Percentiles rank a stretch among this genome's conserved stretches.
These are phyloP conservation scores for Achatina immaculata DNA, from an alignment of 1,140 invertebrate species.

Conservation along the genomic window DNA sequence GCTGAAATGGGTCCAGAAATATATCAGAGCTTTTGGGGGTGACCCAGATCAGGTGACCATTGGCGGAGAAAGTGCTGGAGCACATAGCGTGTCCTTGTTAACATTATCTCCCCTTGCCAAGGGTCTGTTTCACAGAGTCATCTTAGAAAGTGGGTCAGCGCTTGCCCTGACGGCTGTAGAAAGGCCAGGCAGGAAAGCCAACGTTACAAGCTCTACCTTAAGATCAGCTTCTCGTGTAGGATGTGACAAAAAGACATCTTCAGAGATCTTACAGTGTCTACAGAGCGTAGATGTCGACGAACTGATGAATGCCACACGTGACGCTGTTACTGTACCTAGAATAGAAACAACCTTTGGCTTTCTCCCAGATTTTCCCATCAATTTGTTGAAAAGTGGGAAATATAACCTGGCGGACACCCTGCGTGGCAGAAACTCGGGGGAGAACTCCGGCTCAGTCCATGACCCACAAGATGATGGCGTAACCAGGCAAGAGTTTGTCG, in stretches of 20 bases:
- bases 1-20: slow-evolving; percentile 37
- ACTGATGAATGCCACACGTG: neutral
- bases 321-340: neutral
- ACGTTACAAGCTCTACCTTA: neutral
- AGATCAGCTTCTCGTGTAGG: neutral
- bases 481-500: neutral
- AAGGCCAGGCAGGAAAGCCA: neutral
- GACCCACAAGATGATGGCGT: slow-evolving; percentile 7
- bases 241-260: neutral
- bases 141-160: slow-evolving; percentile 21
- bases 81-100: neutral
- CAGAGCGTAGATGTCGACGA: neutral
- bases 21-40: slow-evolving; percentile 36
- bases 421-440: neutral
- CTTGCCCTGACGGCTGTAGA: neutral
- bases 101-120: slow-evolving; percentile 1
- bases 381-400: neutral
- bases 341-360: slow-evolving; percentile 23
- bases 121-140: slow-evolving; percentile 14
- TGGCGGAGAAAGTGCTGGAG: slow-evolving; percentile 30
- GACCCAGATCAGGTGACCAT: slow-evolving; percentile 24
- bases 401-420: slow-evolving; percentile 18
- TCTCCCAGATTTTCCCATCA: slow-evolving; percentile 5
- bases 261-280: slow-evolving; percentile 1
- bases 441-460: neutral